Percentiles rank a stretch among this genome's conserved stretches.
Evolutionary conservation across 2,113 vertebrate species (phyloP).

Genomic region (Pongo pygmaeus): DNA sequence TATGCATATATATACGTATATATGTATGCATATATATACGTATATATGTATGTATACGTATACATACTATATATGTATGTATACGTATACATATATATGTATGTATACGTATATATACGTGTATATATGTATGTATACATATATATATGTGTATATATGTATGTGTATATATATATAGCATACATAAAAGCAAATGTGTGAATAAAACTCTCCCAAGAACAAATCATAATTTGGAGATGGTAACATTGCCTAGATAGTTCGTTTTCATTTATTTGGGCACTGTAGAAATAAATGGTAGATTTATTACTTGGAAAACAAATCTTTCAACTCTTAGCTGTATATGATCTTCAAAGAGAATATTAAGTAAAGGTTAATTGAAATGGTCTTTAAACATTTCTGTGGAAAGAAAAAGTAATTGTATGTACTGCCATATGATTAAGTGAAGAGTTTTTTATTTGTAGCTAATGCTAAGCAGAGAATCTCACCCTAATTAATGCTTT

Average conservation of each 20-base stretch:
- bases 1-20: rapidly evolving
- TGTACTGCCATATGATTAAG: slow-evolving; percentile 2
- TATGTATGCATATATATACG: neutral
- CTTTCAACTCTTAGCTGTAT: slow-evolving; percentile 37
- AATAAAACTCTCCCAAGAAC: slow-evolving; percentile 35
- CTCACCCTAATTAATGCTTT: neutral
- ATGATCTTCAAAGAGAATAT: slow-evolving; percentile 42
- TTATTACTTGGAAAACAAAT: slow-evolving; percentile 38
- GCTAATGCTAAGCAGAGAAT: neutral
- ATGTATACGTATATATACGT: neutral
- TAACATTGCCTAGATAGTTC: neutral
- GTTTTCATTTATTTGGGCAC: slow-evolving; percentile 34
- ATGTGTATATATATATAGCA: neutral
- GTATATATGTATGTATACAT: neutral
- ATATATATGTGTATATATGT: neutral
- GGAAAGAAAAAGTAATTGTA: neutral
- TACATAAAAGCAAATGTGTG: slow-evolving; percentile 20
- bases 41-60: neutral
- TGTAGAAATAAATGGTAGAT: neutral
- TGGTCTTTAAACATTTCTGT: slow-evolving; percentile 6
- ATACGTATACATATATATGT: neutral
- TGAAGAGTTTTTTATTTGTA: slow-evolving; percentile 27
- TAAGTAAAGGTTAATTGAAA: slow-evolving; percentile 22
- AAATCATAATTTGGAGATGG: neutral
- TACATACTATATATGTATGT: no score